These are phyloP conservation scores for Kryptolebias ocellatus DNA, from an alignment of 2,797 vertebrate species.

Conservation along the genomic window DNA sequence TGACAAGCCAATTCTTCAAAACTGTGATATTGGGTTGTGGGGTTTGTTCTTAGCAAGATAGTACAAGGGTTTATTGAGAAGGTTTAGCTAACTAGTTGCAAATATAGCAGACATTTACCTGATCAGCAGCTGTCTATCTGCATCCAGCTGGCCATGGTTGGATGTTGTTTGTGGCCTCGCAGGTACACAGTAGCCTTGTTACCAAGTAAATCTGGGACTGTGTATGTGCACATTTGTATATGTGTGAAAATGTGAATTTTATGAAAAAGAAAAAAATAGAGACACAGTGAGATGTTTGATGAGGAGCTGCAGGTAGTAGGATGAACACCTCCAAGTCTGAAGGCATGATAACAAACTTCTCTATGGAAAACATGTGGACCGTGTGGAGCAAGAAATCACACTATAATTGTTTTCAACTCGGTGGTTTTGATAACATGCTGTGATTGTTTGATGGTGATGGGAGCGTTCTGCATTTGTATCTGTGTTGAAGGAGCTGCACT, in stretches of 20 bases:
- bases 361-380: background rate
- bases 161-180: constrained; percentile 8
- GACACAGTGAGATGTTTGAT: background rate
- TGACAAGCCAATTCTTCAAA: constrained; percentile 14
- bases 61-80: constrained; percentile 26
- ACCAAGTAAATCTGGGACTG: constrained; percentile 2
- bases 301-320: background rate
- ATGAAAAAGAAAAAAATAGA: background rate
- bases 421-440: background rate
- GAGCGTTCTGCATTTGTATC: background rate
- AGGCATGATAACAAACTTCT: background rate
- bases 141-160: constrained; percentile 18
- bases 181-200: constrained; percentile 19
- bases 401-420: background rate
- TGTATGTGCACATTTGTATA: background rate
- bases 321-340: background rate
- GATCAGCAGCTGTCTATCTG: constrained; percentile 39
- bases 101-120: constrained; percentile 34
- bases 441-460: background rate
- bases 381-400: constrained; percentile 5
- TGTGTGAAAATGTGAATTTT: background rate
- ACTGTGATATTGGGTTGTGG: constrained; percentile 28
- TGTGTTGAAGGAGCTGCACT: background rate
- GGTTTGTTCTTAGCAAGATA: constrained; percentile 23
- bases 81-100: constrained; percentile 26